A percentile compares a stretch with the other conserved stretches of the same genome.
Evolutionary conservation across 2,113 vertebrate genomes (phyloP).

Genomic region (Chiloscyllium plagiosum): DNA sequence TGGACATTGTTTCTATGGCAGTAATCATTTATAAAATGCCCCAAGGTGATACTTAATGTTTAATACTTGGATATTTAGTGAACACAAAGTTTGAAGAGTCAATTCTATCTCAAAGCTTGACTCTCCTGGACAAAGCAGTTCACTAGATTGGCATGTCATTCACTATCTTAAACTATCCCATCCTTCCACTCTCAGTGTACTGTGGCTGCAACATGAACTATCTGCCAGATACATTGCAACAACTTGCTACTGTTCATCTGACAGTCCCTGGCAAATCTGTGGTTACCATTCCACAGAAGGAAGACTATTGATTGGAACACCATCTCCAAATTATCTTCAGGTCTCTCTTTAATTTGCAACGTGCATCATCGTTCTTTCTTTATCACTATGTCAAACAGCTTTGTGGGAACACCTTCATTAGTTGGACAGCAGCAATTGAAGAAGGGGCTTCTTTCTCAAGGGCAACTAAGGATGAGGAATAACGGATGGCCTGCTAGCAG

Average conservation of each 20-base stretch:
- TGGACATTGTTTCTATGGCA: neutral
- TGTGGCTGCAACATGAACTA: neutral
- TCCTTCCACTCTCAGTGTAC: neutral
- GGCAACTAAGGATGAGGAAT: neutral
- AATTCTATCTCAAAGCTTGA: neutral
- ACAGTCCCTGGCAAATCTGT: neutral
- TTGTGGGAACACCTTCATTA: neutral
- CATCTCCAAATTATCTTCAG: neutral
- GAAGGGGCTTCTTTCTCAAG: neutral
- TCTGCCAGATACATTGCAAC: neutral
- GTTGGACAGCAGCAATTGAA: neutral
- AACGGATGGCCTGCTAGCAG: neutral
- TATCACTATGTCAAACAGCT: neutral
- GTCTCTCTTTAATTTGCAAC: neutral
- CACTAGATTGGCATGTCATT: neutral
- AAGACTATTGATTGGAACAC: neutral
- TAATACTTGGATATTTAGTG: neutral
- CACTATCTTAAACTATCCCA: neutral
- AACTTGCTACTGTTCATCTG: neutral
- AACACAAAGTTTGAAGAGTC: neutral
- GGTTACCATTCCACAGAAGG: neutral
- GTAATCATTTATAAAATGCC: neutral
- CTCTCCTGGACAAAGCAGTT: neutral
- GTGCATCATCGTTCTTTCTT: neutral
- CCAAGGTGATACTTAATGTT: neutral